A percentile compares a stretch with the other conserved stretches of the same genome.
These are phyloP conservation scores for Glyphotaelius pellucidus DNA, from an alignment of 2,888 invertebrate genomes.

Conservation along the genomic window DNA sequence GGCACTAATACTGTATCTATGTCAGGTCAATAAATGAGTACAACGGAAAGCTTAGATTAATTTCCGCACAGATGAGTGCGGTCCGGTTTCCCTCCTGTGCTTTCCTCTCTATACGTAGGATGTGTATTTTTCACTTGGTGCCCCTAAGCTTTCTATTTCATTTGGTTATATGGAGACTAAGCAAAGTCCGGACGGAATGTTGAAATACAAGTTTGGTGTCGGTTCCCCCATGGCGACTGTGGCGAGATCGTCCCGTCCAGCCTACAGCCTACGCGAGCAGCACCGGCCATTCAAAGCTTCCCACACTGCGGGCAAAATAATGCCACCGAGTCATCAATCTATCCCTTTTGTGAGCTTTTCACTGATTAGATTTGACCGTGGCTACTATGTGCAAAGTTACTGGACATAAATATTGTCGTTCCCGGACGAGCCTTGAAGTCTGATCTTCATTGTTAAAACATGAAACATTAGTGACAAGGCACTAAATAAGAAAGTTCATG, in stretches of 20 bases:
- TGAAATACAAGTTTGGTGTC: constrained; percentile 66
- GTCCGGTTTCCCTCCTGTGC: constrained; percentile 12
- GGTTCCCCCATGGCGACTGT: constrained; percentile 56
- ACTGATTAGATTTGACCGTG: neutral
- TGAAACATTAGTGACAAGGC: constrained; percentile 42
- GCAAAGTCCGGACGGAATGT: constrained; percentile 66
- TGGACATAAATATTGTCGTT: neutral
- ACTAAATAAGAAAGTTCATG: constrained; percentile 38
- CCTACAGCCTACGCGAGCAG: constrained; percentile 43
- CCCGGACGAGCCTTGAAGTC: constrained; percentile 32
- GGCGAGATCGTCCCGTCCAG: constrained; percentile 38
- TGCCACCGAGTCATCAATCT: constrained; percentile 26
- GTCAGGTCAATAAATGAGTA: constrained; percentile 45
- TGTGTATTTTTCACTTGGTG: constrained; percentile 45
- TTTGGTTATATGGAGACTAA: constrained; percentile 54
- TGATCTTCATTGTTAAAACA: constrained; percentile 42
- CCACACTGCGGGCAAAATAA: constrained; percentile 32
- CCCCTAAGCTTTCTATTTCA: constrained; percentile 48
- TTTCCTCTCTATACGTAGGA: neutral
- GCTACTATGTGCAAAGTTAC: constrained; percentile 33
- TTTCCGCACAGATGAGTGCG: constrained; percentile 42
- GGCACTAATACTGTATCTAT: constrained; percentile 39
- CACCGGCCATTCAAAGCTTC: neutral
- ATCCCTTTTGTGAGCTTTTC: constrained; percentile 16
- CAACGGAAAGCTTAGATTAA: constrained; percentile 46